These are phyloP conservation scores for Calliopsis andreniformis DNA, from an alignment of 1,140 invertebrate genomes.

Conservation along the genomic window DNA sequence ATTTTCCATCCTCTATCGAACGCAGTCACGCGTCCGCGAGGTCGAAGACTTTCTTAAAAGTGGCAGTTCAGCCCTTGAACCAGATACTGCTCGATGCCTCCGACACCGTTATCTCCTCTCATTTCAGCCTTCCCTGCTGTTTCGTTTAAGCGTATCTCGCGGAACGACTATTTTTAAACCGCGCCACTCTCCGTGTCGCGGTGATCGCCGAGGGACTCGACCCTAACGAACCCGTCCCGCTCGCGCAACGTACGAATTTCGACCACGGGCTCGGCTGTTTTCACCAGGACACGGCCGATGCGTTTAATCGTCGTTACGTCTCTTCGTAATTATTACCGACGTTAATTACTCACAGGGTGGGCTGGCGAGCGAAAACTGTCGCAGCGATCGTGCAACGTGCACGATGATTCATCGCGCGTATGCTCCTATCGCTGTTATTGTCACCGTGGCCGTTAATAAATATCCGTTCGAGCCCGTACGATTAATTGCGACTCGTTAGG, in stretches of 20 bases:
- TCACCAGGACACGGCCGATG: too few species aligned
- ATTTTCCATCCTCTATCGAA: background rate
- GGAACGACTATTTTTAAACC: conserved; percentile 32
- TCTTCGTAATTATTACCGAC: background rate
- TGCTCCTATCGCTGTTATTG: conserved; percentile 15
- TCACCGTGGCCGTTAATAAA: conserved; percentile 28
- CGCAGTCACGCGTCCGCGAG: background rate
- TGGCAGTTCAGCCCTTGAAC: conserved; percentile 35
- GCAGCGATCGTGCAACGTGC: conserved; percentile 15
- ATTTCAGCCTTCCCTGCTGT: conserved; percentile 17
- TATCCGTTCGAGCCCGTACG: conserved; percentile 28
- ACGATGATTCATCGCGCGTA: conserved; percentile 60
- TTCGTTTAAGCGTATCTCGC: conserved; percentile 13
- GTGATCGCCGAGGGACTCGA: conserved; percentile 4
- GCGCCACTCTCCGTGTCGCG: conserved; percentile 34
- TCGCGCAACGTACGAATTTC: background rate
- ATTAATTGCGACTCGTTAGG: conserved; percentile 45
- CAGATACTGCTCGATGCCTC: conserved; percentile 38
- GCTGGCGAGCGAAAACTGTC: conserved; percentile 18
- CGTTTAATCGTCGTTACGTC: background rate
- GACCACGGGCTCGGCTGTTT: too few species aligned
- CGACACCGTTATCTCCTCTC: conserved; percentile 33
- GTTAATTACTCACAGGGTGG: conserved; percentile 59
- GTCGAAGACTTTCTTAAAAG: conserved; percentile 44
- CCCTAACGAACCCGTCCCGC: background rate